Base-by-base conservation (phyloP, 1,140 invertebrate genomes). In the Ylistrum balloti region DNA sequence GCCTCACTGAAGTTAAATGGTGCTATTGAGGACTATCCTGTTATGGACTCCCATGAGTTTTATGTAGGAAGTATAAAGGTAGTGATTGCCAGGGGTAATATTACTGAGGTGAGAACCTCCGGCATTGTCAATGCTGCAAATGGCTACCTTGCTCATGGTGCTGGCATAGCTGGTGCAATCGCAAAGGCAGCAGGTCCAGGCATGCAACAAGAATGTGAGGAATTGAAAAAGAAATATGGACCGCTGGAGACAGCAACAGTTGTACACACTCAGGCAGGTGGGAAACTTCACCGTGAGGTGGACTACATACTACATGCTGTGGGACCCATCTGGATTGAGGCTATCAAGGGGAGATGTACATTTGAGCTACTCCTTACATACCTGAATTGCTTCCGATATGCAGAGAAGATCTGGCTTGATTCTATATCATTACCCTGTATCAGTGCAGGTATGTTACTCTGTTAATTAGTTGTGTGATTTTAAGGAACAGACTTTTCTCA, bases 101-200 rank as follows among this genome's bases (percentile, higher is more conserved):
- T 94, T 45, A 91, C 90, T 2, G 91, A 91, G 33, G 90, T 91
- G 0, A 87, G 91, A 38, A 91, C 91, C 20, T 88, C 87, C 9
- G 93, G 88, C 0, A 90, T 94, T 45, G 94, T 94, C 5, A 94
- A 93, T 91, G 91, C 94, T 38, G 93, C 94, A n/a, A 94, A 94
- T 91, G 88, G 90, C 35, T 87, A 90, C 34, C 89, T 94, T 11
- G 32, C 48, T 33, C 88, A 94, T 86, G 91, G 86, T 3, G 93
- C 92, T 20, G 94, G 94, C 0, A 92, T 94, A 28, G 92, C 94
- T n/a, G 90, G 90, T 15, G 91, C 93, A 20, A 92, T 94, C 28
- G 91, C 92, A n/a, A 91, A 86, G 87, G 94, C 94, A 74, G 93
- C 93, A 11, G 91, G 92, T 33, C 88, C 89, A 20, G 45, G 90